These are phyloP conservation scores for Sus cebifrons DNA, from an alignment of 2,797 vertebrate genomes.

Conservation along the genomic window DNA sequence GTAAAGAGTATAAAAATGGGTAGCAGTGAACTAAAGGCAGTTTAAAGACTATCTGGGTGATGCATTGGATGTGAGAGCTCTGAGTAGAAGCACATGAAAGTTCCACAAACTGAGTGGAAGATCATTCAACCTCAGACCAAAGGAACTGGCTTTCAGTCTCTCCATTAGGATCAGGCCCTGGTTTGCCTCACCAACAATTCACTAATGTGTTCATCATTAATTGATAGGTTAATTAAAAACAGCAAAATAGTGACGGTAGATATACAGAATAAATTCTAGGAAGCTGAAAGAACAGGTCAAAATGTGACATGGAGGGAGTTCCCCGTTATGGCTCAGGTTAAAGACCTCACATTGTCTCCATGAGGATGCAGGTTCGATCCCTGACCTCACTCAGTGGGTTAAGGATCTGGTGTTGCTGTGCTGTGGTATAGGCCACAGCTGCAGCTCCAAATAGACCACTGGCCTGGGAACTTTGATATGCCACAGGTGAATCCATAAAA, in stretches of 20 bases:
- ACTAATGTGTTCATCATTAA: not conserved
- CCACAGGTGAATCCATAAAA: too few species aligned
- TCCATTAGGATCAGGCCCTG: not conserved
- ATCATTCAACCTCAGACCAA: not conserved
- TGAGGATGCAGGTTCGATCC: too few species aligned
- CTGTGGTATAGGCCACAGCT: too few species aligned
- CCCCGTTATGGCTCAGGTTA: not conserved
- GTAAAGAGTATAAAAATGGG: not conserved
- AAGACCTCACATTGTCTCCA: too few species aligned
- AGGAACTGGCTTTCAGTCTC: not conserved
- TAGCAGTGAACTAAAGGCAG: not conserved
- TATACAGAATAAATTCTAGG: not conserved
- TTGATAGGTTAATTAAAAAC: not conserved
- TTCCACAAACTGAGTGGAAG: not conserved
- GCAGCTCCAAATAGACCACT: too few species aligned
- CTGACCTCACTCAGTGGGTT: too few species aligned
- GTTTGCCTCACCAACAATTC: not conserved
- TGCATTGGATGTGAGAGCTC: not conserved
- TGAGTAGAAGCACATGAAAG: not conserved
- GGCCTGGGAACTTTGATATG: too few species aligned
- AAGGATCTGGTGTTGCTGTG: too few species aligned
- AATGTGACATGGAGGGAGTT: not conserved
- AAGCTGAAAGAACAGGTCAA: constrained; percentile 14
- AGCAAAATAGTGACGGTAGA: not conserved
- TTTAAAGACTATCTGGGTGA: not conserved